These are phyloP conservation scores for Drosophila hawaiiensis DNA, from an alignment of 2,888 invertebrate species.

Conservation along the genomic window DNA sequence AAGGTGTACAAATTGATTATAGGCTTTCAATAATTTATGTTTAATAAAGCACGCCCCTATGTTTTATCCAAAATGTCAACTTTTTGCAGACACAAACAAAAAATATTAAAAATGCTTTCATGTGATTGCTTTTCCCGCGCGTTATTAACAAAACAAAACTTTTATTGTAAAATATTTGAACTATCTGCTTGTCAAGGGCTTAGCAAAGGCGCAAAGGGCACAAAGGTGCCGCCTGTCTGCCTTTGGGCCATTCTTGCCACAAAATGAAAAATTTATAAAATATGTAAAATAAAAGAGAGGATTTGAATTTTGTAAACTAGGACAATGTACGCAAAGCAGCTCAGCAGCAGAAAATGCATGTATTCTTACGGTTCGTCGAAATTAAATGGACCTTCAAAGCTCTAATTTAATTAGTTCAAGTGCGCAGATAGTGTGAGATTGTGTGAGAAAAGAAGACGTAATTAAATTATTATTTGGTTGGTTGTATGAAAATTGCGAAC, in stretches of 20 bases:
- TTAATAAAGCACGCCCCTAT: constrained; percentile 48
- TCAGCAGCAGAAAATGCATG: neutral
- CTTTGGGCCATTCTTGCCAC: constrained; percentile 23
- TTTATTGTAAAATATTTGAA: constrained; percentile 41
- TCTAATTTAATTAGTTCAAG: constrained; percentile 27
- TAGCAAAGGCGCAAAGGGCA: constrained; percentile 6
- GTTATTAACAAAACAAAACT: constrained; percentile 2
- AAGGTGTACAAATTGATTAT: constrained; percentile 65
- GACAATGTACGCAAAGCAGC: constrained; percentile 3
- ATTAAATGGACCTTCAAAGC: neutral
- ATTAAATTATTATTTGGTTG: constrained; percentile 49
- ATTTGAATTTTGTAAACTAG: constrained; percentile 24
- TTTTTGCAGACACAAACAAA: constrained; percentile 4
- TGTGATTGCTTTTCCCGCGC: constrained; percentile 48
- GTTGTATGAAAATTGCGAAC: constrained; percentile 32
- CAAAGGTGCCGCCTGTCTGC: constrained; percentile 23
- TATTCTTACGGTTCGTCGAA: neutral
- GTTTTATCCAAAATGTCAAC: constrained; percentile 18
- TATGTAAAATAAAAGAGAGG: constrained; percentile 17
- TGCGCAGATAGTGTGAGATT: neutral
- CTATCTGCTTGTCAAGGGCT: constrained; percentile 35
- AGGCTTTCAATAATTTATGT: constrained; percentile 66
- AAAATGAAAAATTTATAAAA: constrained; percentile 25
- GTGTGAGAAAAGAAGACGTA: constrained; percentile 17
- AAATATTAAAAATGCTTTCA: constrained; percentile 45